Percentiles rank a stretch among this genome's conserved stretches.
These are phyloP conservation scores for Etheostoma perlongum DNA, from an alignment of 2,797 vertebrate species.

Conservation along the genomic window DNA sequence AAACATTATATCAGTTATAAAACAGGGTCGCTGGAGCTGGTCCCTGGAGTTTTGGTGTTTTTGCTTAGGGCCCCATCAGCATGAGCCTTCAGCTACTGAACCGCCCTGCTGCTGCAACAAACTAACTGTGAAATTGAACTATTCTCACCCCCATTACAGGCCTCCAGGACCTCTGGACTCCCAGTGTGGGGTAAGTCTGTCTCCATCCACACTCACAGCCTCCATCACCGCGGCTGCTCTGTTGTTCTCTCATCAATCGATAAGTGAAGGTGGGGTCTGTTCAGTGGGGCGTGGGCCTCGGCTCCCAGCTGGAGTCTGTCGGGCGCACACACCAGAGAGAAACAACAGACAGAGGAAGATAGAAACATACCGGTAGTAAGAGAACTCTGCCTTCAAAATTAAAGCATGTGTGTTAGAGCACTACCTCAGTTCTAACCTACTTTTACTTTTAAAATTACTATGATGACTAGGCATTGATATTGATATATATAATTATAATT, in stretches of 20 bases:
- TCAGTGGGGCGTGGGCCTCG: slow-evolving; percentile 75
- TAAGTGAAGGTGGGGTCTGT: slow-evolving; percentile 73
- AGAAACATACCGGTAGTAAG: not conserved
- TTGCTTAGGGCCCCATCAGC: slow-evolving; percentile 5
- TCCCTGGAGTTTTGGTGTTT: not conserved
- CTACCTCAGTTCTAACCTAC: not conserved
- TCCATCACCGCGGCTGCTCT: slow-evolving; percentile 32
- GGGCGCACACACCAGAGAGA: slow-evolving; percentile 49
- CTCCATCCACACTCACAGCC: slow-evolving; percentile 12
- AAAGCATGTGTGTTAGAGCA: slow-evolving; percentile 21
- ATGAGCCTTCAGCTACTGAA: not conserved
- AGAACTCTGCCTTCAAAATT: slow-evolving; percentile 54
- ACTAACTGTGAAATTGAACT: slow-evolving; percentile 33
- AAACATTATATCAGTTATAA: not conserved
- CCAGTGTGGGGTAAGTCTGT: not conserved
- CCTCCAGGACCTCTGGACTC: slow-evolving; percentile 25
- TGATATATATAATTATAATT: too few relatives aligned
- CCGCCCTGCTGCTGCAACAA: slow-evolving; percentile 27
- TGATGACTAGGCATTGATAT: not conserved
- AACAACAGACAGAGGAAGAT: not conserved
- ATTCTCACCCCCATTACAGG: slow-evolving; percentile 3
- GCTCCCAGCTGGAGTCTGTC: slow-evolving; percentile 80
- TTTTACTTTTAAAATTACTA: not conserved
- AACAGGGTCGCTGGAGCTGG: not conserved
- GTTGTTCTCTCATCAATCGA: slow-evolving; percentile 71